Evolutionary conservation across 2,113 vertebrate genomes (phyloP).

Genomic region (Menidia beryllina): DNA sequence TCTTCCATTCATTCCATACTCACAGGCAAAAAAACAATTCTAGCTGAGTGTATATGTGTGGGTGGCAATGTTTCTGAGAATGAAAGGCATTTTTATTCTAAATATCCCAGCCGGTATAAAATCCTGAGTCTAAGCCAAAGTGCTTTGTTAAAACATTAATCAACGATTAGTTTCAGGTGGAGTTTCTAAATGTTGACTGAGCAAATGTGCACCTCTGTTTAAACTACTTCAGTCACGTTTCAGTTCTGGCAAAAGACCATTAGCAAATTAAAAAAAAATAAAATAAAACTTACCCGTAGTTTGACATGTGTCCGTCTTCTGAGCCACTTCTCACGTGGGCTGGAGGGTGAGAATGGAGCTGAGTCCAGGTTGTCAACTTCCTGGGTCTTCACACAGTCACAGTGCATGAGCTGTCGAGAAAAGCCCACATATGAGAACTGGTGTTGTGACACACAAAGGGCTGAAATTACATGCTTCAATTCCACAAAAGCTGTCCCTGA

Average conservation of each 20-base stretch:
- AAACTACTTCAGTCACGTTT: too few species aligned
- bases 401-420: constrained; percentile 89
- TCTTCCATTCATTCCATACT: background rate
- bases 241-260: background rate
- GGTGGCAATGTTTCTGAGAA: constrained; percentile 7
- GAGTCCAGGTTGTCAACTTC: constrained; percentile 85
- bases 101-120: constrained; percentile 3
- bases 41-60: too few species aligned
- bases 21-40: too few species aligned
- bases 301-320: constrained; percentile 96
- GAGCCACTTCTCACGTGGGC: constrained; percentile 94
- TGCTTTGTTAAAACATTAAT: constrained; percentile 37
- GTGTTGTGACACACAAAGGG: constrained; percentile 3
- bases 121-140: too few species aligned
- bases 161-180: too few species aligned
- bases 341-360: constrained; percentile 85
- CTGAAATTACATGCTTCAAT: background rate
- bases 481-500: background rate
- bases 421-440: too few species aligned
- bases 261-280: too few species aligned
- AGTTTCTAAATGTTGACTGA: too few species aligned
- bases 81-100: background rate
- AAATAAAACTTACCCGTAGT: constrained; percentile 83
- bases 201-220: too few species aligned
- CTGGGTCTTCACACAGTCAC: constrained; percentile 87